Evolutionary conservation across 2,888 invertebrate genomes (phyloP).

Genomic region (Ernsta delagoae): DNA sequence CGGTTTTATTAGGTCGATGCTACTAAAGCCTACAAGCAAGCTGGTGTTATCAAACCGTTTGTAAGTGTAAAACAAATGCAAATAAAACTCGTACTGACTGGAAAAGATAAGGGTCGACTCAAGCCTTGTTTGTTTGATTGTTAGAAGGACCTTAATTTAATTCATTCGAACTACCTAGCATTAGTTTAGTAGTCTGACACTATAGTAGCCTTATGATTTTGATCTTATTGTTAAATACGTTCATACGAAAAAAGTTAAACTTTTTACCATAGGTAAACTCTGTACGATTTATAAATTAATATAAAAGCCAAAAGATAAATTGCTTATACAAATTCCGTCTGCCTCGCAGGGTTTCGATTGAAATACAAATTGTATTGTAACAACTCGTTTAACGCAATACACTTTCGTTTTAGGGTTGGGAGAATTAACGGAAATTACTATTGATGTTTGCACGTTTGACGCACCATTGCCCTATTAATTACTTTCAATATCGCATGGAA

Average conservation of each 20-base stretch:
- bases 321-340: background rate
- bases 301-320: constrained; percentile 10
- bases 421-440: constrained; percentile 50
- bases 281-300: background rate
- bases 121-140: too few species aligned
- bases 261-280: background rate
- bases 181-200: too few species aligned
- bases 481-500: constrained; percentile 42
- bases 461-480: constrained; percentile 42
- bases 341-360: constrained; percentile 47
- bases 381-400: constrained; percentile 48
- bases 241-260: background rate
- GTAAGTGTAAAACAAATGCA: constrained; percentile 17
- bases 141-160: too few species aligned
- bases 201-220: too few species aligned
- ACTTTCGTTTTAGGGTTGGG: constrained; percentile 27
- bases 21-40: background rate
- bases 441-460: constrained; percentile 48
- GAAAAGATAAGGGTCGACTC: too few species aligned
- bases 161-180: too few species aligned
- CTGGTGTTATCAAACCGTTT: constrained; percentile 14
- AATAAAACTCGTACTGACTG: background rate
- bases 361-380: constrained; percentile 61
- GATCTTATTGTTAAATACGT: too few species aligned
- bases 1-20: constrained; percentile 67